Evolutionary conservation across 2,797 vertebrate species (phyloP), one percentile per base, ranked within the genome.

Genomic region (Acrossocheilus wenchowensis): DNA sequence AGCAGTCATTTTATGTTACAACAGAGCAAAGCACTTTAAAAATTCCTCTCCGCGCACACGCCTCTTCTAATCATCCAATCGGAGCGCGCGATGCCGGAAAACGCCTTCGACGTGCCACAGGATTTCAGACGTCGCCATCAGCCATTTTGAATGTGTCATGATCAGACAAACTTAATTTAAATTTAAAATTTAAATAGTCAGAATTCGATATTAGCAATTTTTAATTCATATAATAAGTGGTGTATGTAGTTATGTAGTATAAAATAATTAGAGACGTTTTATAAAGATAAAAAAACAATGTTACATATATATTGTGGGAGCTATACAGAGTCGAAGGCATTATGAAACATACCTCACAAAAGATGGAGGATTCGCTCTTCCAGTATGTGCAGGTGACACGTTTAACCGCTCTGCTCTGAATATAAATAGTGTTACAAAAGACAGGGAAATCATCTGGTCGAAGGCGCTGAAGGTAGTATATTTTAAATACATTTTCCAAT

Each of bases 311-410:
- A n/a, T 19, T 69, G 23, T 11, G 48, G 34, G 23, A 8, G 14
- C 19, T 15, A 17, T 2, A 8, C 30, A 17, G 39, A 85, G 36
- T 50, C 21, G 34, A 34, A 52, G 26, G 45, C 45, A 6, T 39
- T 73, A 66, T 5, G 26, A 26, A 72, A 21, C 62, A 45, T 34
- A 30, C 45, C 87, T 60, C 87, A 87, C 78, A 45, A 82, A 85
- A 88, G 57, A 88, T 88, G 87, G 83, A 43, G 34, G 83, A 11
- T 15, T 12, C 48, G 71, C 4, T 4, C 39, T 36, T 69, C 83
- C 79, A 78, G 1, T 50, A 21, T 12, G 78, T 17, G 68, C 21
- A 6, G 10, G 17, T 60, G 71, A 74, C 62, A n/a, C 8, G 71
- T 45, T 45, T 34, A 50, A 41, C 17, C 30, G 36, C 80, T 52